These are phyloP conservation scores for Dallia pectoralis DNA, from an alignment of 2,797 vertebrate species.

Conservation along the genomic window DNA sequence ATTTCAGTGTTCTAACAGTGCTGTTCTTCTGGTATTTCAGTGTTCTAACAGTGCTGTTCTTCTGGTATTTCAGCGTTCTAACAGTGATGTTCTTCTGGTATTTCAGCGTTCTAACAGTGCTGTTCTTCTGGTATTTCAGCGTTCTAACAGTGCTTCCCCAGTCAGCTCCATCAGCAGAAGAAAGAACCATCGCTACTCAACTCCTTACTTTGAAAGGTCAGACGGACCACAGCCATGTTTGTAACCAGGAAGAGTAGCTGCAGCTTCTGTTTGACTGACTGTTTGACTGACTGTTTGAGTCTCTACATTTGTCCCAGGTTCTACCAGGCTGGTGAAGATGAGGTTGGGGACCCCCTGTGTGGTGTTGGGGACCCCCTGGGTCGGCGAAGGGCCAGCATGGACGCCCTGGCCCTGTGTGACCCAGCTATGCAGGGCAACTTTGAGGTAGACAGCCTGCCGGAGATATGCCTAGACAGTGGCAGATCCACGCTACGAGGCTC, in stretches of 20 bases:
- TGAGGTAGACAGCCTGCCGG: constrained; percentile 88
- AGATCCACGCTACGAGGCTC: constrained; percentile 88
- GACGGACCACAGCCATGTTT: constrained; percentile 3
- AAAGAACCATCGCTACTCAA: constrained; percentile 77
- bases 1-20: constrained; percentile 73
- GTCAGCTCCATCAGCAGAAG: constrained; percentile 76
- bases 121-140: constrained; percentile 69
- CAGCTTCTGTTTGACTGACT: background rate
- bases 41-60: constrained; percentile 9
- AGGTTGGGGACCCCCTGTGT: constrained; percentile 69
- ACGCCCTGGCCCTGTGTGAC: constrained; percentile 89
- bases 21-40: too few species aligned
- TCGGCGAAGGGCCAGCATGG: constrained; percentile 55
- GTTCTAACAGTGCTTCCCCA: constrained; percentile 70
- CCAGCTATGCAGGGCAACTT: constrained; percentile 86
- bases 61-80: constrained; percentile 73
- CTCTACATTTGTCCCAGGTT: constrained; percentile 65
- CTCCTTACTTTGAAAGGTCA: constrained; percentile 84
- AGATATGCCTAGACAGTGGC: constrained; percentile 91
- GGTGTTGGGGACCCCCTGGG: constrained; percentile 27
- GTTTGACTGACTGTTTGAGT: background rate
- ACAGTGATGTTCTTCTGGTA: constrained; percentile 53
- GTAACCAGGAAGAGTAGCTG: too few species aligned
- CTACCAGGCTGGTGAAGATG: constrained; percentile 77
- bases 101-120: constrained; percentile 71